phyloP scores from a whole-genome alignment of 92 coral and sea anemone genomes.

The Zoanthus solanderi region DNA sequence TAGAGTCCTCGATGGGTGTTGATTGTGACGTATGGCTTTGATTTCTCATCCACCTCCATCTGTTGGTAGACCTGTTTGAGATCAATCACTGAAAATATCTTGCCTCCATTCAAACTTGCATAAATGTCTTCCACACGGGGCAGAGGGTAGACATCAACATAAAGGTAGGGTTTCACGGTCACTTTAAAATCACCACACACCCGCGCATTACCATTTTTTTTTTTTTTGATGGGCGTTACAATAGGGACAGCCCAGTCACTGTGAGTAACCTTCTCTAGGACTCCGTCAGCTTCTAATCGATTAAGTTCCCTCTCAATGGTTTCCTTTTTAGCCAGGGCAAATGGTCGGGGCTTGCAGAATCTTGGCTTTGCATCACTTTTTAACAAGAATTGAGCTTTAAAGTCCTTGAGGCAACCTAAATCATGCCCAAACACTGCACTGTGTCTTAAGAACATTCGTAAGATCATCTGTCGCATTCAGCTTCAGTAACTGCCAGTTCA shows the following conservation, averaged over 20 bases:
- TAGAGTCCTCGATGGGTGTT: conserved; percentile 65
- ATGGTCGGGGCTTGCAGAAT: too few species aligned
- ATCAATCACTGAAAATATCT: conserved; percentile 60
- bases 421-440: background rate
- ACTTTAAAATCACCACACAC: conserved; percentile 65
- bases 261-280: too few species aligned
- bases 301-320: too few species aligned
- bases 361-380: too few species aligned
- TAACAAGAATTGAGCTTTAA: background rate
- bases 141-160: conserved; percentile 43
- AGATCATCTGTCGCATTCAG: background rate
- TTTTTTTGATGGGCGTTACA: too few species aligned
- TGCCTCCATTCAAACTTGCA: conserved; percentile 50
- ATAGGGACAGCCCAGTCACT: too few species aligned
- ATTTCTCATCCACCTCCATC: conserved; percentile 65
- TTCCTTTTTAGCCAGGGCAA: too few species aligned
- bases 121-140: conserved; percentile 47
- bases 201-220: background rate
- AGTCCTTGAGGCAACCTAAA: conserved; percentile 5
- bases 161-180: conserved; percentile 44
- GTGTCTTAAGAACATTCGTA: conserved; percentile 4
- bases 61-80: conserved; percentile 63
- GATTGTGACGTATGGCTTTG: conserved; percentile 44
- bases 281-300: too few species aligned
- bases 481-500: conserved; percentile 30